phyloP scores from a whole-genome alignment of 2,888 invertebrate genomes.

The Agrochola macilenta region DNA sequence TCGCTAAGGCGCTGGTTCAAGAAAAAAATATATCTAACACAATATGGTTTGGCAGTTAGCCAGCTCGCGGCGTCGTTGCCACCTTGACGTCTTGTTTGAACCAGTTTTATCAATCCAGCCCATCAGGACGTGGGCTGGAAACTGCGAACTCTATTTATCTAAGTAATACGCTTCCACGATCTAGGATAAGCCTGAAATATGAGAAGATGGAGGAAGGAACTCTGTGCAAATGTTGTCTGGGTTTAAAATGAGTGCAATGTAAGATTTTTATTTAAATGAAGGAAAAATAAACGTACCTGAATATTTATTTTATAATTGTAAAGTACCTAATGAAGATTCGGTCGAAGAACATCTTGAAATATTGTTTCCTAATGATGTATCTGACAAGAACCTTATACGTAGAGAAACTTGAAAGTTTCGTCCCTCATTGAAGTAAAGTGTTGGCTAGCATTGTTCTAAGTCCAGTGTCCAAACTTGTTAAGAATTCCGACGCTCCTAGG shows the following conservation, averaged over 20 bases:
- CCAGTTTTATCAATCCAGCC: constrained; percentile 71
- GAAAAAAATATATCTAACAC: constrained; percentile 62
- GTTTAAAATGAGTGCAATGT: not conserved
- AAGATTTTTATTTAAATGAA: not conserved
- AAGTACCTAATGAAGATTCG: not conserved
- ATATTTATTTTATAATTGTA: not conserved
- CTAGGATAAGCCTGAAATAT: constrained; percentile 52
- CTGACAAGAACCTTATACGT: not conserved
- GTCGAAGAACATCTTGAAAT: not conserved
- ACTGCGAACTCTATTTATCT: constrained; percentile 56
- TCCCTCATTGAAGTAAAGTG: constrained; percentile 6
- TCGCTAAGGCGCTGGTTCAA: constrained; percentile 26
- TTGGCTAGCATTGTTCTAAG: constrained; percentile 31
- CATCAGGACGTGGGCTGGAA: constrained; percentile 60
- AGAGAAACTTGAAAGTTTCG: constrained; percentile 14
- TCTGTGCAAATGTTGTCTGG: constrained; percentile 14
- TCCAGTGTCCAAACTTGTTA: constrained; percentile 28
- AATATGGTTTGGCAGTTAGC: constrained; percentile 61
- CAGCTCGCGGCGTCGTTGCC: constrained; percentile 54
- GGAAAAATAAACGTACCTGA: not conserved
- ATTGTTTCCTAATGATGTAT: constrained; percentile 21
- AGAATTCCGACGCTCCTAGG: constrained; percentile 11
- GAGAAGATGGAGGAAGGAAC: constrained; percentile 9
- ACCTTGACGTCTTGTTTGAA: constrained; percentile 65
- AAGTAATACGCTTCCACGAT: constrained; percentile 47